Percentiles rank a stretch among this genome's conserved stretches.
These are phyloP conservation scores for Paramacrobiotus metropolitanus DNA, from an alignment of 1,140 invertebrate species.

Conservation along the genomic window DNA sequence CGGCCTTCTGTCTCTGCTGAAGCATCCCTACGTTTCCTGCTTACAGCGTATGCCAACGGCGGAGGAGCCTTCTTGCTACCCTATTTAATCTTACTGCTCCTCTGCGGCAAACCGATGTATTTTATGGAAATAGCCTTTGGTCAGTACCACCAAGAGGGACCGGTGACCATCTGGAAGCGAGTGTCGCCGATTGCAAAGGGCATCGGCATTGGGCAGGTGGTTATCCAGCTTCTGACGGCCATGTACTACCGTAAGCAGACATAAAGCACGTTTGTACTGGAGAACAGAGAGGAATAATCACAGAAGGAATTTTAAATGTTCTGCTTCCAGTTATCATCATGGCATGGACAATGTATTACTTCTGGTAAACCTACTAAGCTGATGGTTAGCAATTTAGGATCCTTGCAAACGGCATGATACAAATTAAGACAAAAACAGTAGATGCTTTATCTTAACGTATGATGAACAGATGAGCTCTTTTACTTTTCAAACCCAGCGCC, in stretches of 20 bases:
- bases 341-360: neutral
- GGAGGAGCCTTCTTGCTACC: slow-evolving; percentile 33
- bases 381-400: too few relatives aligned
- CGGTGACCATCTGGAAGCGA: slow-evolving; percentile 23
- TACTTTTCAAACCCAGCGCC: too few relatives aligned
- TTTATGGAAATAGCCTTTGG: slow-evolving; percentile 31
- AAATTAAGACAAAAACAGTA: too few relatives aligned
- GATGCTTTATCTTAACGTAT: too few relatives aligned
- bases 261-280: neutral
- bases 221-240: neutral
- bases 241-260: slow-evolving; percentile 2
- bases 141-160: slow-evolving; percentile 28
- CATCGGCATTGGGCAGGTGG: neutral
- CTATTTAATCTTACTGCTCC: slow-evolving; percentile 45
- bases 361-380: neutral
- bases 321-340: neutral
- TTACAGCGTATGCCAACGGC: neutral
- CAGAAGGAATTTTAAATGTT: neutral
- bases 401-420: neutral
- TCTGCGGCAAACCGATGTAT: slow-evolving; percentile 55
- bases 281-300: neutral
- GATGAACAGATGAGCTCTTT: too few relatives aligned
- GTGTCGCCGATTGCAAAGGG: neutral
- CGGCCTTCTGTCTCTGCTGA: neutral
- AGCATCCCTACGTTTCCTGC: neutral